These are phyloP conservation scores for Drosophila dunni DNA, from an alignment of 1,140 invertebrate species.

Conservation along the genomic window DNA sequence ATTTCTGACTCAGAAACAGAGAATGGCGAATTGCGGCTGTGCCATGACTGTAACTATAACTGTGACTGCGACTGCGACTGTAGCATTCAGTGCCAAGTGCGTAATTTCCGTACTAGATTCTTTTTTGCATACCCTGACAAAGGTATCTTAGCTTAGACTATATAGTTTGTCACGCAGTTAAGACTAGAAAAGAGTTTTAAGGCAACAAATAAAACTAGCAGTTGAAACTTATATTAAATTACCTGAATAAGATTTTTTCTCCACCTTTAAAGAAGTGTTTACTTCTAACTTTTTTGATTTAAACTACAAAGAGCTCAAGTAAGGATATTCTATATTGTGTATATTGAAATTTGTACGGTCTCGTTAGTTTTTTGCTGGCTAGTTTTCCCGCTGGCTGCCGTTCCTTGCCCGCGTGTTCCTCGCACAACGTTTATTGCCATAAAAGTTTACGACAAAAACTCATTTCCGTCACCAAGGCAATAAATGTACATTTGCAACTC, in stretches of 20 bases:
- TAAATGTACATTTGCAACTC: conserved; percentile 62
- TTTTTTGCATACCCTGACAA: conserved; percentile 9
- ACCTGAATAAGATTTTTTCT: no score
- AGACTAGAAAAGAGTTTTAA: no score
- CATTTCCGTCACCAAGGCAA: conserved; percentile 78
- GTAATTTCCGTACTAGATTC: conserved; percentile 46
- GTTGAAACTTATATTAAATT: no score
- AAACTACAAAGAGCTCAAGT: no score
- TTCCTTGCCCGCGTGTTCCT: conserved; percentile 9
- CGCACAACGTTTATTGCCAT: conserved; percentile 75
- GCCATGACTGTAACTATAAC: background rate
- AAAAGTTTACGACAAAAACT: conserved; percentile 83
- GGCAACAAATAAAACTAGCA: no score
- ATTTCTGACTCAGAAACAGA: conserved; percentile 43
- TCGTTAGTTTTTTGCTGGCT: conserved; percentile 4
- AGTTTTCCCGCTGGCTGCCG: conserved; percentile 19
- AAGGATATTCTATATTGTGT: background rate
- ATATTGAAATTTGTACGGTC: background rate
- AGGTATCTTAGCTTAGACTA: no score
- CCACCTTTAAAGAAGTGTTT: no score
- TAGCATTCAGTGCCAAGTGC: conserved; percentile 58
- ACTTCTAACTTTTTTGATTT: no score
- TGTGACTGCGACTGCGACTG: conserved; percentile 9
- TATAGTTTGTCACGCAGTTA: background rate
- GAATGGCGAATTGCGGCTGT: conserved; percentile 14